Evolutionary conservation across 1,140 invertebrate species (phyloP), one percentile per base, ranked within the genome.

Genomic region (Ceratina calcarata): DNA sequence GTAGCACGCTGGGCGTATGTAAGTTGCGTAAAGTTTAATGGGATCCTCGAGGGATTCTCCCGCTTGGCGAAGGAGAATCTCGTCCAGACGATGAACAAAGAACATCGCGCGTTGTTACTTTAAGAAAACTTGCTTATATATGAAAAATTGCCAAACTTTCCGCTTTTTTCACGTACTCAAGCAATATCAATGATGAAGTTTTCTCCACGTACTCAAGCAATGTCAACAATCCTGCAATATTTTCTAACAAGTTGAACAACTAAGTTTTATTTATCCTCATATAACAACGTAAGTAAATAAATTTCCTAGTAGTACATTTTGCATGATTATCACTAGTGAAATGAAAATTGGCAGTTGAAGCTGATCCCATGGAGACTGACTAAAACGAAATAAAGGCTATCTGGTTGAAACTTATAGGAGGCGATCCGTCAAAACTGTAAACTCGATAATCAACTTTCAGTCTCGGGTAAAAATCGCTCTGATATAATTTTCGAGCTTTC

Each of bases 391-490:
- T 57, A 24, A 70, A 55, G 55, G 66, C 65, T 69, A 55, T 61
- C 74, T 60, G 60, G 22, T 16, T n/a, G 67, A 51, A 77, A 77
- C 74, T 77, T 60, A 37, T 7, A 20, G 8, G 60, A 61, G 37
- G n/a, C 57, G 66, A 69, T 77, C 66, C 20, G 16, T 81, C 37
- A 53, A 58, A 82, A 81, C 58, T 81, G 81, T 65, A 24, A 69
- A 69, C 80, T 65, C 57, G 57, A 60, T 65, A 65, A 66, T 76
- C 53, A 18, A 45, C 37, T 45, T 32, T 32, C 27, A 32, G 27
- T 4, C 3, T 7, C 13, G 15, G 24, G 18, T 58, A 53, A 75
- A 74, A 69, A 81, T 64, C 24, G 53, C 53, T 15, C 53, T 7
- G 53, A 7, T 15, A 55, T 18, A 37, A 58, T 45, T 55, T 57